These are phyloP conservation scores for Eulemur mongoz DNA, from an alignment of 2,797 vertebrate species.

Conservation along the genomic window DNA sequence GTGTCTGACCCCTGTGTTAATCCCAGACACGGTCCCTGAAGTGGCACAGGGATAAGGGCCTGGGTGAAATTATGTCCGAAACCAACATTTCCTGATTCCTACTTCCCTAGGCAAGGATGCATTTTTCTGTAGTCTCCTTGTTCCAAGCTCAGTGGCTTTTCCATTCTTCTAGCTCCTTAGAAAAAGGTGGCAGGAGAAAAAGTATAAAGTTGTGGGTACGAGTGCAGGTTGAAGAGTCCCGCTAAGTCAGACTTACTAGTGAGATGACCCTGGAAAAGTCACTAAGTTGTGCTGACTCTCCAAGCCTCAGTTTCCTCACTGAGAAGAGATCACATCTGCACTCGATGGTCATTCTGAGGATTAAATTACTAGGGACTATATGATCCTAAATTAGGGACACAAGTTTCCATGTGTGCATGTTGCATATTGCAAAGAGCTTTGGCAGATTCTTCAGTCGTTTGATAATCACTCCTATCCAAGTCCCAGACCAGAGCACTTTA, in stretches of 20 bases:
- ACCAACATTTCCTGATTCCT: neutral
- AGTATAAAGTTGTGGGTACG: neutral
- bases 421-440: neutral
- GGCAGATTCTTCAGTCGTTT: neutral
- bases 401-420: neutral
- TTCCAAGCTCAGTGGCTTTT: neutral
- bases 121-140: neutral
- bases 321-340: neutral
- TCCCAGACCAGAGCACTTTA: neutral
- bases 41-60: neutral
- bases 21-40: neutral
- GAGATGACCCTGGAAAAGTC: neutral
- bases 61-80: neutral
- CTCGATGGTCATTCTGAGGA: neutral
- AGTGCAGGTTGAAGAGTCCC: neutral
- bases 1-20: neutral
- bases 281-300: neutral
- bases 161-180: neutral
- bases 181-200: neutral
- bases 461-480: neutral
- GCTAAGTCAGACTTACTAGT: neutral
- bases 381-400: neutral
- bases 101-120: neutral
- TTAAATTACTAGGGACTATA: neutral
- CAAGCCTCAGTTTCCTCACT: neutral